phyloP scores from a whole-genome alignment of 2,888 invertebrate genomes.

The Labia minor region DNA sequence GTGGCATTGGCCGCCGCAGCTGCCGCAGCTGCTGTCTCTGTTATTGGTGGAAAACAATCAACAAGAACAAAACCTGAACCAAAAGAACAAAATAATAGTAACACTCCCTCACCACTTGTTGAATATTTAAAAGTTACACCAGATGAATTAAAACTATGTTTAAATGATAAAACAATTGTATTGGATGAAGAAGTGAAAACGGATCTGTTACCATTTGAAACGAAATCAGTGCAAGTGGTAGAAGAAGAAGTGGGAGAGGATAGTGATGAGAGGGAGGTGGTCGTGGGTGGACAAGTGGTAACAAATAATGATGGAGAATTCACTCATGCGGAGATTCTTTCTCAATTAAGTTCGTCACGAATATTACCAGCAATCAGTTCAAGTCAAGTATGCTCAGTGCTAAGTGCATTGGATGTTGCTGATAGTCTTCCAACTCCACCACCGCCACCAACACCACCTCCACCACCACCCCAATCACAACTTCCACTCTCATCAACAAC shows the following conservation, averaged over 20 bases:
- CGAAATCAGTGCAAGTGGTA: background rate
- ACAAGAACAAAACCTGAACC: background rate
- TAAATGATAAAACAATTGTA: background rate
- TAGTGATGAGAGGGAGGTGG: no score
- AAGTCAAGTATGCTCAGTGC: slow-evolving; percentile 27
- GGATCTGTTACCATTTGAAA: background rate
- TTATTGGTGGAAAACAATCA: background rate
- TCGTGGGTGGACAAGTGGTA: background rate
- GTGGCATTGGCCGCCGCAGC: background rate
- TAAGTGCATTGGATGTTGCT: slow-evolving; percentile 26
- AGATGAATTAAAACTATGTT: background rate
- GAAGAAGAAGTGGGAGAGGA: background rate
- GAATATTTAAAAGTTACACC: background rate
- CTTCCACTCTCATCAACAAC: background rate
- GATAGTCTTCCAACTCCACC: background rate
- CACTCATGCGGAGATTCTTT: slow-evolving; percentile 20
- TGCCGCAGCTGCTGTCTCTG: no score
- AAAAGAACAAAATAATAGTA: no score
- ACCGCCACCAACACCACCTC: background rate
- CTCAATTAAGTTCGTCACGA: slow-evolving; percentile 22
- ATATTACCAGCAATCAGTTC: slow-evolving; percentile 26
- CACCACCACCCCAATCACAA: background rate
- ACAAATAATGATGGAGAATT: background rate
- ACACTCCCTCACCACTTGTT: background rate
- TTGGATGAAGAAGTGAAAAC: background rate